Evolutionary conservation across 2,888 invertebrate species (phyloP), one percentile per base, ranked within the genome.

Genomic region (Agapostemon virescens): DNA sequence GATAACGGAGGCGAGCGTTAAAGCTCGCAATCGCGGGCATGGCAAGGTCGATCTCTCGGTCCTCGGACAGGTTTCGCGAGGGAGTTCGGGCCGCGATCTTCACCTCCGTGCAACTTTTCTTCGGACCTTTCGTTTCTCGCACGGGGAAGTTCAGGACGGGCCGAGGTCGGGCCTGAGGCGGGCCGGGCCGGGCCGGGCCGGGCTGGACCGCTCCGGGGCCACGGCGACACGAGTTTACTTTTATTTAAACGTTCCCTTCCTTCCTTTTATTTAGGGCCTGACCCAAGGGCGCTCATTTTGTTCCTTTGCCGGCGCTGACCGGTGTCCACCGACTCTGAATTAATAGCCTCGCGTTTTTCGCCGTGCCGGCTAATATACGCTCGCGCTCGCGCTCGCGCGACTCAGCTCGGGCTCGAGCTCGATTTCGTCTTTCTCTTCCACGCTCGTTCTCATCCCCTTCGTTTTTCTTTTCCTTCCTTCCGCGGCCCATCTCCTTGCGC

Each of bases 231-330:
- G 91, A 91, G 90, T 92, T 92, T 92, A 91, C 91, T 92, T 92
- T 92, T 92, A 92, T 92, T 92, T 91, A 92, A 92, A 91, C 90
- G 91, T 90, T 90, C 89, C 89, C 90, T 90, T 90, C 89, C 89
- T 90, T 90, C 89, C 89, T 92, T 91, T 92, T 92, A 92, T 92
- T 92, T 92, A 91, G 90, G 91, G 90, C 88, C 91, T 91, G 91
- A 91, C 91, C 92, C 90, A 88, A 87, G 69, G 79, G 86, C 79
- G 86, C 87, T 88, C 87, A 88, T 89, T 90, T 88, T 88, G 89
- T 84, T 87, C 86, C 89, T 90, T 88, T 88, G 86, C 88, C 86
- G 85, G 81, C 78, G 84, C 85, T 84, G 88, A 89, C 89, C 90
- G 90, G 89, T 91, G 88, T 91, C 90, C 89, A 87, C 88, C 86